Evolutionary conservation across 2,113 vertebrate species (phyloP).

Genomic region (Pao palembangensis): DNA sequence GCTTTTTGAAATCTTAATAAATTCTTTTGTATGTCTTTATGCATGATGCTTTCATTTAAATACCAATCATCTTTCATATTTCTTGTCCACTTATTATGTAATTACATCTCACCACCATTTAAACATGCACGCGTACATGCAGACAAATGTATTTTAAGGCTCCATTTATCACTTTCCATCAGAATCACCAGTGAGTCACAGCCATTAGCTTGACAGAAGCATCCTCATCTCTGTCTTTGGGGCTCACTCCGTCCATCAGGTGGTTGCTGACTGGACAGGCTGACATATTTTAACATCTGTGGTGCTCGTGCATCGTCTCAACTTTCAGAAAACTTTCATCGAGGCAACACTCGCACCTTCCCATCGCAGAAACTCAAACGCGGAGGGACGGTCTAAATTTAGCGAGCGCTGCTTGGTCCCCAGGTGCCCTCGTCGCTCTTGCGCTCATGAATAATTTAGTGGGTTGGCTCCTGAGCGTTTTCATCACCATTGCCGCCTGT

Average conservation of each 20-base stretch:
- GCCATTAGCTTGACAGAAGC: constrained; percentile 1
- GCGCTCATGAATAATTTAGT: constrained; percentile 61
- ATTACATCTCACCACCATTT: not conserved
- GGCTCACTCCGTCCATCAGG: not conserved
- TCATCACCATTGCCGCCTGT: constrained; percentile 25
- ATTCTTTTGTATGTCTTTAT: too few relatives aligned
- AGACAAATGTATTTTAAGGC: not conserved
- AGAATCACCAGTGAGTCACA: constrained; percentile 14
- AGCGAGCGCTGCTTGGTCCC: constrained; percentile 22
- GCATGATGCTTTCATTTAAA: too few relatives aligned
- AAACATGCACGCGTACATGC: constrained; percentile 5
- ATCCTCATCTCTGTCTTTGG: constrained; percentile 11
- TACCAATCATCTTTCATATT: too few relatives aligned
- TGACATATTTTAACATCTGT: constrained; percentile 13
- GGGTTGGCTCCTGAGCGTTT: constrained; percentile 46
- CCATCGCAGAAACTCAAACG: constrained; percentile 17
- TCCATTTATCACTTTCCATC: constrained; percentile 18
- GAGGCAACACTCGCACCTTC: not conserved
- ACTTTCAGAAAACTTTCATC: constrained; percentile 35
- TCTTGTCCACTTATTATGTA: too few relatives aligned
- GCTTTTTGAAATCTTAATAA: too few relatives aligned
- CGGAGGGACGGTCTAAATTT: constrained; percentile 47
- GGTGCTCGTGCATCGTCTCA: constrained; percentile 21
- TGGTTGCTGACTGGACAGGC: constrained; percentile 20
- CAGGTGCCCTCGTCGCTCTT: constrained; percentile 10